Conservation (phyloP, 2,113 vertebrate species). For the Ictidomys tridecemlineatus region DNA sequence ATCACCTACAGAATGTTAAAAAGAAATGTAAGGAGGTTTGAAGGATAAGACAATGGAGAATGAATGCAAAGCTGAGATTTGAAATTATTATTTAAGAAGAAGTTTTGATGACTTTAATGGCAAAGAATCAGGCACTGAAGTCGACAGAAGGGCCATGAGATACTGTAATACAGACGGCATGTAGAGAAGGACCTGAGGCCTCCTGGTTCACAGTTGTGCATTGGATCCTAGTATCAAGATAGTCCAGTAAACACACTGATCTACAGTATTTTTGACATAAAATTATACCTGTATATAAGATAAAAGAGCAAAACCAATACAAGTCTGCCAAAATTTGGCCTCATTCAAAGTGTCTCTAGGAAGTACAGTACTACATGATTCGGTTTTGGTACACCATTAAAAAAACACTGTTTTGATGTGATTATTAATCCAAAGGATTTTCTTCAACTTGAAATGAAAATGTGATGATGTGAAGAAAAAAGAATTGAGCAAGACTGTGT, state of each 20-base stretch:
- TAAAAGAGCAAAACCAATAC: not conserved
- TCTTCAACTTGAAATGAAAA: slow-evolving; percentile 44
- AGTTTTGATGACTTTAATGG: slow-evolving; percentile 28
- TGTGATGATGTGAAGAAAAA: not conserved
- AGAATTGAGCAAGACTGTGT: not conserved
- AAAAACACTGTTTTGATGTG: slow-evolving; percentile 33
- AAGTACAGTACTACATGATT: not conserved
- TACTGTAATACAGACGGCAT: not conserved
- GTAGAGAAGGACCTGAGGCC: not conserved
- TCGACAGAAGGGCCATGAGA: not conserved
- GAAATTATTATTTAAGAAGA: slow-evolving; percentile 15
- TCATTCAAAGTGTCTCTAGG: not conserved
- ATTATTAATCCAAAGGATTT: slow-evolving; percentile 41
- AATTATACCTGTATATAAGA: not conserved
- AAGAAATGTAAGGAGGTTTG: not conserved
- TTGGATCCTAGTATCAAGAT: not conserved
- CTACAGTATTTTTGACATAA: not conserved
- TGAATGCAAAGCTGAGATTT: not conserved
- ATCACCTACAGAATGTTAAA: not conserved
- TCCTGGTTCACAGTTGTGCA: not conserved
- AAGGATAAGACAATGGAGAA: not conserved
- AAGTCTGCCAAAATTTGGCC: not conserved
- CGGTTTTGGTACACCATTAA: not conserved
- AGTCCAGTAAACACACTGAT: not conserved
- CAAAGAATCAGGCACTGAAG: not conserved